Evolutionary conservation across 53 echinoderm and acorn worm genomes (phyloP), one percentile per base, ranked within the genome.

Genomic region (Antedon mediterranea): DNA sequence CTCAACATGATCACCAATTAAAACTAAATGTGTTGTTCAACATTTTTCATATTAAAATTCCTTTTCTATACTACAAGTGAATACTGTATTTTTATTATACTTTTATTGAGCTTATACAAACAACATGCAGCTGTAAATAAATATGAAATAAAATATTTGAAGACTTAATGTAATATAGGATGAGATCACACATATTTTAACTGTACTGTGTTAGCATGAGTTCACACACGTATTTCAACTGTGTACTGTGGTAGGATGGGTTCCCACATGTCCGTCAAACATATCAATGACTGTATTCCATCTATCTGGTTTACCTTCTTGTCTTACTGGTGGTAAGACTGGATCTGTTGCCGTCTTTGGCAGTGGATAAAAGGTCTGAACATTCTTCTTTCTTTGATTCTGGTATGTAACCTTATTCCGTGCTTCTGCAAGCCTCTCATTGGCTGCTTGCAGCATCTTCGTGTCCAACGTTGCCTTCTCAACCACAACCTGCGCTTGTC

Each of bases 221-320:
- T n/a, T n/a, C n/a, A n/a, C n/a, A n/a, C n/a, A n/a, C n/a, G 14
- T 15, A 57, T 57, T 11, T 57, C 23, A 57, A 23, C 15, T 57
- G 15, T 57, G 57, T 57, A 57, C 23, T 15, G 57, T 57, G n/a
- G 97, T 79, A 6, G 92, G 97, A 34, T 97, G 97, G 71, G 86
- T 92, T 13, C 97, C 97, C 3, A 97, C 88, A 73, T 92, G 84
- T 0, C 97, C 97, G 31, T 97, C 97, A 74, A 88, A 91, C 92
- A 91, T 92, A 20, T 86, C 86, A 43, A 97, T 88, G 2, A 97
- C 84, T 1, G 97, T 90, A 28, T 97, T 83, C 82, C 85, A 97
- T 29, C 88, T 81, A 72, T 92, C 88, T 4, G 90, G 90, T 77
- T 92, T 97, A 20, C 90, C 92, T 32, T 97, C 92, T 41, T 86